Evolutionary conservation across 2,113 vertebrate species (phyloP).

Genomic region (Lycaon pictus): DNA sequence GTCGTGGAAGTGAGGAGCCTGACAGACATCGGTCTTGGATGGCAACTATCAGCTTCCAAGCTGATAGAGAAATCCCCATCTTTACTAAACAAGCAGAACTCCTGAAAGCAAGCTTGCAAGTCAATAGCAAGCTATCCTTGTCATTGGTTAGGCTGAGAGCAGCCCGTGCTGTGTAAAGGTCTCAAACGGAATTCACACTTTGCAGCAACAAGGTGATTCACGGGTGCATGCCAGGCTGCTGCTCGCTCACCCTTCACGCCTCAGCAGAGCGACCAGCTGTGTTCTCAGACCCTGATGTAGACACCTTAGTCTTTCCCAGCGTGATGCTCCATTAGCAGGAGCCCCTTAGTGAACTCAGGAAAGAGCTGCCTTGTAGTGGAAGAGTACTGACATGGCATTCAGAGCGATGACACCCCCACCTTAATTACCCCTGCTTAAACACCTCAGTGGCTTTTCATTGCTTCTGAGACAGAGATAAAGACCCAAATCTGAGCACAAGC

Average conservation of each 20-base stretch:
- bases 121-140: background rate
- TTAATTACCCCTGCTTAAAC: background rate
- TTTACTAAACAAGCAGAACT: background rate
- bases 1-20: background rate
- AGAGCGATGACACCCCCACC: background rate
- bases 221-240: fast-evolving
- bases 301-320: background rate
- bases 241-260: background rate
- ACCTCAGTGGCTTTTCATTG: background rate
- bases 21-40: background rate
- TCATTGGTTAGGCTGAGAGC: background rate
- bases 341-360: background rate
- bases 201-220: background rate
- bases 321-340: background rate
- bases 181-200: background rate
- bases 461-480: background rate
- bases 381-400: background rate
- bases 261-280: background rate
- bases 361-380: background rate
- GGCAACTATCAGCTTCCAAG: background rate
- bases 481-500: background rate
- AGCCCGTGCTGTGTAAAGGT: background rate
- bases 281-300: background rate
- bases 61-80: background rate
- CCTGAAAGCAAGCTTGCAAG: background rate